Base-by-base conservation (phyloP, 2,797 vertebrate genomes). In the Anabas testudineus region DNA sequence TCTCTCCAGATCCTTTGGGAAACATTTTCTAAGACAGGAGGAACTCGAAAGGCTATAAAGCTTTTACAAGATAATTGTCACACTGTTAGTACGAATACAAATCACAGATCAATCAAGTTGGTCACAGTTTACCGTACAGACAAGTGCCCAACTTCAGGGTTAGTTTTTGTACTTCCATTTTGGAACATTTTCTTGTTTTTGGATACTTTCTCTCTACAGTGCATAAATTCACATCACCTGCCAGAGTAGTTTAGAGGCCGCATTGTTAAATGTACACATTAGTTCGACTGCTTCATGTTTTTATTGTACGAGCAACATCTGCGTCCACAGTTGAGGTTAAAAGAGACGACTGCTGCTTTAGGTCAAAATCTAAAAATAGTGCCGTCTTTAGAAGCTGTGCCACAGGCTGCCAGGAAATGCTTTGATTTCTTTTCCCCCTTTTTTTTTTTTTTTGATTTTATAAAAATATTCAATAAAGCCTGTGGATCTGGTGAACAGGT, bases 401-500 rank as follows among this genome's bases (percentile, higher is more conserved):
- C 92, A 94, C 88, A 87, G 90, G 90, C 92, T 86, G 90, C 81
- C 92, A 95, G 94, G 94, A 94, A 94, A 85, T 88, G 82, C 94
- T 95, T 94, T 94, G 92, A 93, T 94, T 92, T 87, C 83, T 85
- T 78, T 84, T 81, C 81, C 78, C 69, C 66, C n/a, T n/a, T n/a
- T n/a, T n/a, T n/a, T n/a, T n/a, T n/a, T 66, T 84, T 90, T 88
- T 88, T 88, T 80, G 30, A 82, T 88, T 92, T 93, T 90, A 92
- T 93, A 91, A 85, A 89, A 94, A 94, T 94, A 93, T 93, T 93
- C 84, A 92, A 91, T 89, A 91, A 93, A 93, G 90, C 90, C 83
- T 67, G 57, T 87, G 90, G 91, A 92, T 95, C 92, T 95, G 94
- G 93, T 73, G 82, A 94, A 93, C 94, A 94, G 95, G 94, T 94